Conservation (phyloP, 2,888 invertebrate genomes). For the Altica lythri region DNA sequence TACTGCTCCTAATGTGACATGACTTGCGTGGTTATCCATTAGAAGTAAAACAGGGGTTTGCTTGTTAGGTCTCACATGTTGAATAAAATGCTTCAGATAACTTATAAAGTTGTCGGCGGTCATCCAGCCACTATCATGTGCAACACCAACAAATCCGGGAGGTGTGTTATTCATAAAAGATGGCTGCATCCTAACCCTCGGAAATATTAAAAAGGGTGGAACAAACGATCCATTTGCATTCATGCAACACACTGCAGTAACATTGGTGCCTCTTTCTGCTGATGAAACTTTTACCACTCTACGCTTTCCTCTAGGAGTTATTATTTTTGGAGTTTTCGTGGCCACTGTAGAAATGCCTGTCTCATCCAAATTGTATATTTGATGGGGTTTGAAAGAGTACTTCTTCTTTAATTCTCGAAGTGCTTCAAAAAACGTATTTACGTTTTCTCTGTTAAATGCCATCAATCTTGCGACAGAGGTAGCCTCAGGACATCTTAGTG, state of each 20-base stretch:
- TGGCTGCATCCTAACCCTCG: slow-evolving; percentile 22
- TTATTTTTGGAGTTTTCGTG: too few relatives aligned
- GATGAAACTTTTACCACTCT: slow-evolving; percentile 21
- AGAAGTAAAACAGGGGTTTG: slow-evolving; percentile 15
- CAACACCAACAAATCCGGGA: too few relatives aligned
- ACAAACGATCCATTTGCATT: slow-evolving; percentile 12
- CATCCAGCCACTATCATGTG: slow-evolving; percentile 24
- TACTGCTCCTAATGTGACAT: slow-evolving; percentile 21
- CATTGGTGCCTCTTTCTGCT: slow-evolving; percentile 21
- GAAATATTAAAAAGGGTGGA: slow-evolving; percentile 22
- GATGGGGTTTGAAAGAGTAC: neutral
- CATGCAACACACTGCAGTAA: too few relatives aligned
- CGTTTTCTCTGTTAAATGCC: too few relatives aligned
- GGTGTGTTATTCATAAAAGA: slow-evolving; percentile 14
- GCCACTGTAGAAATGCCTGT: too few relatives aligned
- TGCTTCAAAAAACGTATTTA: neutral
- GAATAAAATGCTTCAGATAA: too few relatives aligned
- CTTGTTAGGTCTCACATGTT: too few relatives aligned
- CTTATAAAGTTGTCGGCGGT: too few relatives aligned
- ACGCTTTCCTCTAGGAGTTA: slow-evolving; percentile 16
- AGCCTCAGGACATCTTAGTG: neutral
- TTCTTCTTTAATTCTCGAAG: neutral
- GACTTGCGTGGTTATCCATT: slow-evolving; percentile 26
- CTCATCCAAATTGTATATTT: too few relatives aligned
- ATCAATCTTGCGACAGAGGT: too few relatives aligned